Evolutionary conservation across 2,888 invertebrate species (phyloP).

Genomic region (Drosophila demipolita): DNA sequence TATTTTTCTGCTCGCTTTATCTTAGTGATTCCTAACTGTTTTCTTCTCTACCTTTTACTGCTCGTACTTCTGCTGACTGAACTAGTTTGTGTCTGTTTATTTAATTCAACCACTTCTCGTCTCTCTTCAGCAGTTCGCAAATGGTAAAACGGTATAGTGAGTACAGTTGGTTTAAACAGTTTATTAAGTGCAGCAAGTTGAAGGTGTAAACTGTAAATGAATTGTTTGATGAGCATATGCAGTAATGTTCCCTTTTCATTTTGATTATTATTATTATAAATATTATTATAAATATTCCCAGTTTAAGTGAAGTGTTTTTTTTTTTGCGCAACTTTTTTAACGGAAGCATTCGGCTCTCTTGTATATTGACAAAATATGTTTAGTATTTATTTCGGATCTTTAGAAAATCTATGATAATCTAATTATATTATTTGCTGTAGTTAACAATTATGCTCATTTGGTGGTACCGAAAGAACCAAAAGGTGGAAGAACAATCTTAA

Average conservation of each 20-base stretch:
- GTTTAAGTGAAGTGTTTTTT: not conserved
- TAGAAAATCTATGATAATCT: slow-evolving; percentile 64
- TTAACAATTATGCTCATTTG: slow-evolving; percentile 48
- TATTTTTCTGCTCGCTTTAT: not conserved
- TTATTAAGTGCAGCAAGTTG: slow-evolving; percentile 6
- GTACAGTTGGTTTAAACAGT: slow-evolving; percentile 3
- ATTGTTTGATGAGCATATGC: slow-evolving; percentile 13
- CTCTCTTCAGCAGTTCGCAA: slow-evolving; percentile 1
- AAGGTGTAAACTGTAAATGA: not conserved
- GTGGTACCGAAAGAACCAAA: slow-evolving; percentile 74
- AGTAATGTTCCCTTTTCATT: slow-evolving; percentile 25
- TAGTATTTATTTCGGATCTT: slow-evolving; percentile 47
- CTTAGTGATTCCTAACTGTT: not conserved
- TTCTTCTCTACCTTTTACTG: not conserved
- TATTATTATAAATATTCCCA: not conserved
- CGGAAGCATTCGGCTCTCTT: slow-evolving; percentile 55
- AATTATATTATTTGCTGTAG: slow-evolving; percentile 44
- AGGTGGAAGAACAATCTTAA: slow-evolving; percentile 74
- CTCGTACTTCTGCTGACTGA: not conserved
- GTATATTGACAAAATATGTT: slow-evolving; percentile 12
- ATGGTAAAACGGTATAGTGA: slow-evolving; percentile 3
- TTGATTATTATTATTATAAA: not conserved
- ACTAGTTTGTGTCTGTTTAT: not conserved
- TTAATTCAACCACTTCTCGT: not conserved
- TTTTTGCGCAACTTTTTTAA: slow-evolving; percentile 28